These are phyloP conservation scores for Pogonocichla stellata DNA, from an alignment of 2,113 vertebrate genomes.

Conservation along the genomic window DNA sequence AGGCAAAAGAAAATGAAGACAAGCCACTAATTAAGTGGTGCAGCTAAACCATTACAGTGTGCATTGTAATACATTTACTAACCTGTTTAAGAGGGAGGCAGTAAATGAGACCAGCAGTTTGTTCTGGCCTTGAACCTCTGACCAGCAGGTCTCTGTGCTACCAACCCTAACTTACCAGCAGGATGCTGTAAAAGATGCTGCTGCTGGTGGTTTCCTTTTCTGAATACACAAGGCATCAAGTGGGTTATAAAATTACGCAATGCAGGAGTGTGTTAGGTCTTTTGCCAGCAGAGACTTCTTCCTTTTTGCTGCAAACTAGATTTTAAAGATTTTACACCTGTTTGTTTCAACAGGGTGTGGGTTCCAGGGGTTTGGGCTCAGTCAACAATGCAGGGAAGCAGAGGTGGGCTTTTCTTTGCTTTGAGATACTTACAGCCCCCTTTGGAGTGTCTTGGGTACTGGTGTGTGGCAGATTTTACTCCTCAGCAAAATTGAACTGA, in stretches of 20 bases:
- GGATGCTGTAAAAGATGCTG: background rate
- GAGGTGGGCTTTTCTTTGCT: background rate
- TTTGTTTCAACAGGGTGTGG: background rate
- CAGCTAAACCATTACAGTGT: no score
- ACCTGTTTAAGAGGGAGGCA: background rate
- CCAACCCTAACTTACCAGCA: background rate
- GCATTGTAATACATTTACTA: accelerated
- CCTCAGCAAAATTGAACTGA: background rate
- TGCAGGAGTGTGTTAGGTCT: background rate
- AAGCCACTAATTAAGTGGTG: no score
- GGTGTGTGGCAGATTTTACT: background rate
- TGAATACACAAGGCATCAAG: background rate
- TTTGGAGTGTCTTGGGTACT: background rate
- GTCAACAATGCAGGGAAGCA: background rate
- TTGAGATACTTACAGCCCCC: background rate
- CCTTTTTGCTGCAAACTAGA: background rate
- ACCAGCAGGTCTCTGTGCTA: background rate
- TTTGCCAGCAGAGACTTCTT: background rate
- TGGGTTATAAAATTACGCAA: background rate
- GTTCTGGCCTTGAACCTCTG: background rate
- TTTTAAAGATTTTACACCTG: background rate
- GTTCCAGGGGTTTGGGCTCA: background rate
- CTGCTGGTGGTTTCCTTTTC: background rate
- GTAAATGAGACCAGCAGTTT: background rate
- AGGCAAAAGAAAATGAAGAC: no score